Conservation (phyloP, 2,113 vertebrate species). For the Dipodomys ordii region DNA sequence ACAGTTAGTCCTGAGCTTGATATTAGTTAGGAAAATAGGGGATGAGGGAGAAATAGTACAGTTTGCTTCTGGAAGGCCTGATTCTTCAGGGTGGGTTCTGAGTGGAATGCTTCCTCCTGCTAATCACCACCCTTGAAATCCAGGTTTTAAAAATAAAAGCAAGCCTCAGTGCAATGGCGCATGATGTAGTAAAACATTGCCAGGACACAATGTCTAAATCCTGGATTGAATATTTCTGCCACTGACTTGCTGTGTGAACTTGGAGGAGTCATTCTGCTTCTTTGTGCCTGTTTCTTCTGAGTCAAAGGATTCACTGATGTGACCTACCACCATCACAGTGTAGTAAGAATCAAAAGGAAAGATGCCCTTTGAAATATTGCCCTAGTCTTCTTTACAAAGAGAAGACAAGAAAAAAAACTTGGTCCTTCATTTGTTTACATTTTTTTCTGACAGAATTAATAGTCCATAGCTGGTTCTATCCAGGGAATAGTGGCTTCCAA, state of each 20-base stretch:
- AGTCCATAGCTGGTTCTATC: neutral
- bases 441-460: neutral
- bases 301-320: neutral
- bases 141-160: slow-evolving; percentile 35
- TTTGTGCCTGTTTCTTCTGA: neutral
- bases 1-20: slow-evolving; percentile 59
- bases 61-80: slow-evolving; percentile 30
- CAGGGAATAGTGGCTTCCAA: neutral
- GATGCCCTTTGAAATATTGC: slow-evolving; percentile 10
- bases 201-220: neutral
- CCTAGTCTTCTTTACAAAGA: neutral
- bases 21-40: neutral
- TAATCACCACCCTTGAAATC: neutral
- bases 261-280: neutral
- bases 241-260: neutral
- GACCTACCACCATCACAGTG: neutral
- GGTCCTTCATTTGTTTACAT: neutral
- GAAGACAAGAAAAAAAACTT: neutral
- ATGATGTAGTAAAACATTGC: neutral
- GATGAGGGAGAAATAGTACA: neutral
- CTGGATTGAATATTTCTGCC: neutral
- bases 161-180: neutral
- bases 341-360: neutral
- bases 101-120: neutral
- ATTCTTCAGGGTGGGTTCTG: neutral